Conservation (phyloP, 2,113 vertebrate species). For the human region GRCh38 chr4:60712001-60712500, state of each 20-base stretch:
- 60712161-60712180: not conserved
- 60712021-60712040: not conserved
- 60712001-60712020: not conserved
- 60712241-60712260: not conserved
- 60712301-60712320: not conserved
- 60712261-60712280: not conserved
- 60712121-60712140: not conserved
- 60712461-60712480: not conserved
- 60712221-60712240: not conserved
- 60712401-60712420: not conserved
- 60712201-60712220: not conserved
- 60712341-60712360: not conserved
- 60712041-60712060: not conserved
- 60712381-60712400: not conserved
- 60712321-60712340: not conserved
- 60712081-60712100: not conserved
- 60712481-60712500: not conserved
- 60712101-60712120: not conserved
- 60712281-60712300: not conserved
- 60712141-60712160: not conserved
- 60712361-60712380: not conserved
- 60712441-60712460: not conserved
- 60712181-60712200: not conserved
- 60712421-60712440: not conserved
- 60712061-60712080: not conserved